Percentiles rank a stretch among this genome's conserved stretches.
phyloP scores from a whole-genome alignment of 2,888 invertebrate genomes.

The Neoitamus cyanurus region DNA sequence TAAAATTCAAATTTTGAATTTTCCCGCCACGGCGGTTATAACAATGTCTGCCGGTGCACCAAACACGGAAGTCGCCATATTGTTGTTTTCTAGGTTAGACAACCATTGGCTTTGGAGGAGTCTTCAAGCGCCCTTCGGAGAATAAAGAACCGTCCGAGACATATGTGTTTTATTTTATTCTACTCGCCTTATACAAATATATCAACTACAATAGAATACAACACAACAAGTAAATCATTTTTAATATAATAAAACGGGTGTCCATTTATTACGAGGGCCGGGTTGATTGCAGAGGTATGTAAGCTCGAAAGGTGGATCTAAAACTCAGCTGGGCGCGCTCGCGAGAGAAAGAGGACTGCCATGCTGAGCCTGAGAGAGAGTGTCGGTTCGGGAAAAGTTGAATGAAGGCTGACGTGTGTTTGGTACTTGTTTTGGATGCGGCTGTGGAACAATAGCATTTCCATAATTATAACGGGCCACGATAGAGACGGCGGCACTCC shows the following conservation, averaged over 20 bases:
- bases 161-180: too few species aligned
- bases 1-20: too few species aligned
- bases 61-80: too few species aligned
- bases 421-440: constrained; percentile 15
- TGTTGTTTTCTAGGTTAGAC: too few species aligned
- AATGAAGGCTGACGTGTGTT: constrained; percentile 27
- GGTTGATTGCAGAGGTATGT: not conserved
- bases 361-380: not conserved
- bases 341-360: not conserved
- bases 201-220: too few species aligned
- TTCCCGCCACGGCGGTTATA: too few species aligned
- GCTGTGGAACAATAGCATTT: not conserved
- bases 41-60: too few species aligned
- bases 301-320: not conserved
- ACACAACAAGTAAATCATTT: constrained; percentile 47
- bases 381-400: not conserved
- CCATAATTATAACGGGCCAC: not conserved
- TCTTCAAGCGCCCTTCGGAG: too few species aligned
- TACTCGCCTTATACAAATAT: too few species aligned
- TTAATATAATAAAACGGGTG: constrained; percentile 44
- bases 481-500: not conserved
- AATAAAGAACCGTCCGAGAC: too few species aligned
- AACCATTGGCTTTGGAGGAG: too few species aligned
- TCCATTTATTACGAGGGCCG: constrained; percentile 29
- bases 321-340: not conserved